Percentiles rank a stretch among this genome's conserved stretches.
Evolutionary conservation across 2,113 vertebrate genomes (phyloP).

Genomic region (Psettodes erumei): DNA sequence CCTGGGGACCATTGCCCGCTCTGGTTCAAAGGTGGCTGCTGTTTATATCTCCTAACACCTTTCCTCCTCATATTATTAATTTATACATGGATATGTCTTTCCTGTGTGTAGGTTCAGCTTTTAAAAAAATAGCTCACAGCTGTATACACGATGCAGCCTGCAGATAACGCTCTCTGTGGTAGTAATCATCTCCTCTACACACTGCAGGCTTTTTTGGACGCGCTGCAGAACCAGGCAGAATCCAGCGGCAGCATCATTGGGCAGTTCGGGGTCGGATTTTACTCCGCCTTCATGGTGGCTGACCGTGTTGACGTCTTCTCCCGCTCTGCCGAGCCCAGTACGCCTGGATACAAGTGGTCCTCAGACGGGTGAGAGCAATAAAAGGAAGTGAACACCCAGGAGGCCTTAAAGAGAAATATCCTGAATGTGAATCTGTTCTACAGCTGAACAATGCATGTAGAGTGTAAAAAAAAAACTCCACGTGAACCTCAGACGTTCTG

Average conservation of each 20-base stretch:
- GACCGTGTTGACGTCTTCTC: conserved; percentile 93
- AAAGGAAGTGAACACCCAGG: neutral
- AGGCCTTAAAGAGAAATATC: neutral
- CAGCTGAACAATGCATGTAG: neutral
- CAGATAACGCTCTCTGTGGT: neutral
- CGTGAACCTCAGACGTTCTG: neutral
- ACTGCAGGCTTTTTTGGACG: conserved; percentile 90
- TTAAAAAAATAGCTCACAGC: neutral
- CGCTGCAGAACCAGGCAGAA: conserved; percentile 90
- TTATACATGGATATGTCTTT: neutral
- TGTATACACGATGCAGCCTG: neutral
- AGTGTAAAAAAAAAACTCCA: too few species aligned
- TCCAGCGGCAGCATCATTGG: conserved; percentile 94
- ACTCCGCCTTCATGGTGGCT: conserved; percentile 98
- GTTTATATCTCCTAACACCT: too few species aligned
- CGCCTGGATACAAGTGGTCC: conserved; percentile 90
- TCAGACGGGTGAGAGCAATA: conserved; percentile 88
- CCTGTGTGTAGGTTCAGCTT: neutral
- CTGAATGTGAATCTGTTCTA: neutral
- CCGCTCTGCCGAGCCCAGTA: conserved; percentile 77
- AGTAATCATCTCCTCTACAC: neutral
- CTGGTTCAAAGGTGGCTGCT: conserved; percentile 92
- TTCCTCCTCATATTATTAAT: neutral
- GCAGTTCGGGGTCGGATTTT: conserved; percentile 98
- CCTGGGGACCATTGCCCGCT: conserved; percentile 94